These are phyloP conservation scores for Volucella bombylans DNA, from an alignment of 2,888 invertebrate species.

Conservation along the genomic window DNA sequence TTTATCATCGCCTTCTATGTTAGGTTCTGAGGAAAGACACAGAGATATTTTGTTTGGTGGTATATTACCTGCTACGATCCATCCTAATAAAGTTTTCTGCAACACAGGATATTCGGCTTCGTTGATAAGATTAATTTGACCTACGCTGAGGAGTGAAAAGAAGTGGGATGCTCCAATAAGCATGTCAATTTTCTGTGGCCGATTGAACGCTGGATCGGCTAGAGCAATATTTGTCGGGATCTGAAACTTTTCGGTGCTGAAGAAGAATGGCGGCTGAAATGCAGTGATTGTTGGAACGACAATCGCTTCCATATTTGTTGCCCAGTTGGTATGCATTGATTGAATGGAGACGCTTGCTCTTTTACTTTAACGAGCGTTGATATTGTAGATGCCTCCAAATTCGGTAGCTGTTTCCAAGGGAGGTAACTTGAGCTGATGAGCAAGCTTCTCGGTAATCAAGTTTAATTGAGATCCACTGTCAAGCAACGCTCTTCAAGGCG, in stretches of 20 bases:
- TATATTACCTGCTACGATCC: background rate
- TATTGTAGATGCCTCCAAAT: background rate
- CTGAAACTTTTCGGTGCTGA: background rate
- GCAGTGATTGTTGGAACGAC: conserved; percentile 5
- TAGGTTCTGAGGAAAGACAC: no score
- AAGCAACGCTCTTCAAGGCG: no score
- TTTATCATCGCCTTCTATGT: no score
- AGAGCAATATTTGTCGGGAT: conserved; percentile 1
- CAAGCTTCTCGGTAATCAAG: no score
- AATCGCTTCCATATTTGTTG: conserved; percentile 2
- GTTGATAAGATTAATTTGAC: no score
- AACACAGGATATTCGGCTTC: background rate
- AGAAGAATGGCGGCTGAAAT: background rate
- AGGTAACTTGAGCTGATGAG: no score
- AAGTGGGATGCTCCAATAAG: conserved; percentile 21
- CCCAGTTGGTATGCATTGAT: conserved; percentile 6
- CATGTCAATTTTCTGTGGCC: conserved; percentile 5
- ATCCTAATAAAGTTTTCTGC: background rate
- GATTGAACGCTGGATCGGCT: conserved; percentile 14
- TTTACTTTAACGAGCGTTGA: background rate
- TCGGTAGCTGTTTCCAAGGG: no score
- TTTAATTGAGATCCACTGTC: conserved; percentile 8
- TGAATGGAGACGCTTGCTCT: background rate
- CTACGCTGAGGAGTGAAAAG: background rate
- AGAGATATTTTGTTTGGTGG: no score